Evolutionary conservation across 2,797 vertebrate species (phyloP).

Genomic region (Coilia nasus): DNA sequence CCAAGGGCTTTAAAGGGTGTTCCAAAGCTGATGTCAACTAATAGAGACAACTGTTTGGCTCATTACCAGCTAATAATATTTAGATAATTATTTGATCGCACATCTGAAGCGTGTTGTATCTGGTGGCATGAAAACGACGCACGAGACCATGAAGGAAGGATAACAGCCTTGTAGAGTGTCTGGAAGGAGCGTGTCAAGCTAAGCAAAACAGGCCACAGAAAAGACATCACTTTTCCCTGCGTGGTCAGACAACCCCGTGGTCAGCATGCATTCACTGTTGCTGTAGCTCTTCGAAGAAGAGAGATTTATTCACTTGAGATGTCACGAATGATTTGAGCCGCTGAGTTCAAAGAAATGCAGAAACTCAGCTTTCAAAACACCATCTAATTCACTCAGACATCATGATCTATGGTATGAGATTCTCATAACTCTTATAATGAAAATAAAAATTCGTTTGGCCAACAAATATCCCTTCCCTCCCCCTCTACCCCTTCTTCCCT

Average conservation of each 20-base stretch:
- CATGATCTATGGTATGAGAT: conserved; percentile 48
- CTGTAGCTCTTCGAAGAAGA: conserved; percentile 19
- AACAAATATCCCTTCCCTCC: conserved; percentile 52
- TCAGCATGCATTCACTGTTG: not conserved
- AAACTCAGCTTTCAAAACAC: conserved; percentile 62
- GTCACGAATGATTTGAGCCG: conserved; percentile 52
- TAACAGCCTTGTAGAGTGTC: not conserved
- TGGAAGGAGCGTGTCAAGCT: conserved; percentile 38
- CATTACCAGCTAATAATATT: conserved; percentile 65
- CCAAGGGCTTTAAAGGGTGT: conserved; percentile 45
- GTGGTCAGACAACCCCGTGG: not conserved
- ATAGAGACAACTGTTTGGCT: conserved; percentile 62
- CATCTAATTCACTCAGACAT: conserved; percentile 52
- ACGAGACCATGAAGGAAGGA: not conserved
- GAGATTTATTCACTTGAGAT: conserved; percentile 48
- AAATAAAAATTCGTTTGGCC: conserved; percentile 56
- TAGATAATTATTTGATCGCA: conserved; percentile 61
- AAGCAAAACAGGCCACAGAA: conserved; percentile 27
- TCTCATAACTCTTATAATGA: conserved; percentile 50
- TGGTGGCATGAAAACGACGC: conserved; percentile 58
- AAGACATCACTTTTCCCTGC: not conserved
- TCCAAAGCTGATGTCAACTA: conserved; percentile 61
- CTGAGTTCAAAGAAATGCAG: conserved; percentile 56
- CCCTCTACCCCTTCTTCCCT: too few species aligned
- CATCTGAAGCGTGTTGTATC: conserved; percentile 55